These are phyloP conservation scores for Pseudopleuronectes americanus DNA, from an alignment of 2,797 vertebrate genomes.

Conservation along the genomic window DNA sequence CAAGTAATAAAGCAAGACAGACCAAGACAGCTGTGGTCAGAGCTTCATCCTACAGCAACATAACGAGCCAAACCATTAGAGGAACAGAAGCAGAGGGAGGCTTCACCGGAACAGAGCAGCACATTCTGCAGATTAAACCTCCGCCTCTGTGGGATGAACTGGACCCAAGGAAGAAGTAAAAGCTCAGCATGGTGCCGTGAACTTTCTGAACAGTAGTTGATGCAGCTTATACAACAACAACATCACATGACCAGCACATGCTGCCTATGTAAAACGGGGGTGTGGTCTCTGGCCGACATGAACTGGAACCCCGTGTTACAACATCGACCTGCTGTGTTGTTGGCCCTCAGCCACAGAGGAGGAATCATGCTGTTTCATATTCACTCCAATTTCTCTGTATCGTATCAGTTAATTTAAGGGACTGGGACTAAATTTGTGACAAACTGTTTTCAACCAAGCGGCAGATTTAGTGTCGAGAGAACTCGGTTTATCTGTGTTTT, in stretches of 20 bases:
- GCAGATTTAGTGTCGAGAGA: slow-evolving; percentile 19
- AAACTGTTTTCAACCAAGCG: slow-evolving; percentile 22
- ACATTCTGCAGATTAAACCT: too few species aligned
- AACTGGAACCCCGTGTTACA: slow-evolving; percentile 58
- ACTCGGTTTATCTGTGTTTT: background rate
- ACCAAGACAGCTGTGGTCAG: too few species aligned
- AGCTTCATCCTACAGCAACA: too few species aligned
- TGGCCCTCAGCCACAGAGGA: slow-evolving; percentile 50
- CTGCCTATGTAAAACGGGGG: slow-evolving; percentile 4
- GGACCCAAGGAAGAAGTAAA: too few species aligned
- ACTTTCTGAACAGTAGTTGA: too few species aligned
- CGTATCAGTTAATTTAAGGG: slow-evolving; percentile 4
- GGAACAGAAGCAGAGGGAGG: too few species aligned
- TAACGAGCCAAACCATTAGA: too few species aligned
- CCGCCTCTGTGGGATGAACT: too few species aligned
- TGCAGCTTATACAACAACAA: background rate
- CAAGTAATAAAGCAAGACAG: too few species aligned
- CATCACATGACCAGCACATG: background rate
- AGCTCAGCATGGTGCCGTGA: too few species aligned
- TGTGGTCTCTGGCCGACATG: slow-evolving; percentile 33
- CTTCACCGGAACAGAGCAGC: too few species aligned
- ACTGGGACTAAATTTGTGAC: slow-evolving; percentile 33
- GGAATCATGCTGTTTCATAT: slow-evolving; percentile 47
- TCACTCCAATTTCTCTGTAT: slow-evolving; percentile 2
- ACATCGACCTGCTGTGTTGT: slow-evolving; percentile 50